Evolutionary conservation across 2,888 invertebrate genomes (phyloP).

Genomic region (Drosophila multiciliata): DNA sequence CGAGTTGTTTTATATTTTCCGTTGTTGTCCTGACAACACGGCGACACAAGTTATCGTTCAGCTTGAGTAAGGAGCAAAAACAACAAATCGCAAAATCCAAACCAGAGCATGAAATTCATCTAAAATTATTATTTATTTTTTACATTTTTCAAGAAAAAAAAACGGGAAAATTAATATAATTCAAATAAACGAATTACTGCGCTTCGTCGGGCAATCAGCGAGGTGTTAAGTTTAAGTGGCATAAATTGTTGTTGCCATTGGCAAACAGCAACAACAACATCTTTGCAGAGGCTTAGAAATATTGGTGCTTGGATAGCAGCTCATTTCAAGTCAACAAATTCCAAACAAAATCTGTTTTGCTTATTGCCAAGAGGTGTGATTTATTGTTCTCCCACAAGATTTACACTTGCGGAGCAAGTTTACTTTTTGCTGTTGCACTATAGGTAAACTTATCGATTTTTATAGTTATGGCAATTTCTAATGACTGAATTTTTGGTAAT

Average conservation of each 20-base stretch:
- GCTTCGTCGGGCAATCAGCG: constrained; percentile 69
- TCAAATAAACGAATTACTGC: constrained; percentile 73
- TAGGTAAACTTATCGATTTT: constrained; percentile 23
- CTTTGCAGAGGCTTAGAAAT: background rate
- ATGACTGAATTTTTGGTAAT: background rate
- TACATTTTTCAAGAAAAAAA: constrained; percentile 22
- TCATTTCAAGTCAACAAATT: constrained; percentile 26
- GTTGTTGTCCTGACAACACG: constrained; percentile 69
- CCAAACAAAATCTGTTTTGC: constrained; percentile 21
- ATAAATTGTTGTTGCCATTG: constrained; percentile 62
- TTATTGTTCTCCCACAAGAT: constrained; percentile 23
- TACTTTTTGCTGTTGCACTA: background rate
- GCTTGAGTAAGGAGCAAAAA: constrained; percentile 29
- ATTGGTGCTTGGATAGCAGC: constrained; percentile 7
- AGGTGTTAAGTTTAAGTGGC: constrained; percentile 77
- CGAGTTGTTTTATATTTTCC: constrained; percentile 31
- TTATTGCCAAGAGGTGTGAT: constrained; percentile 51
- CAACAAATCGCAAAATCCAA: constrained; percentile 52
- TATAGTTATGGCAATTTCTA: background rate
- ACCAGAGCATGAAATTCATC: constrained; percentile 62
- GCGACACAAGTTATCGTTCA: constrained; percentile 65
- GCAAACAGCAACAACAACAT: constrained; percentile 8
- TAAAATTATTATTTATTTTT: constrained; percentile 27
- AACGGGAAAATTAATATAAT: constrained; percentile 70
- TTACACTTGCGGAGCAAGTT: background rate